Evolutionary conservation across 2,888 invertebrate species (phyloP).

Genomic region (Nematopogon swammerdamellus): DNA sequence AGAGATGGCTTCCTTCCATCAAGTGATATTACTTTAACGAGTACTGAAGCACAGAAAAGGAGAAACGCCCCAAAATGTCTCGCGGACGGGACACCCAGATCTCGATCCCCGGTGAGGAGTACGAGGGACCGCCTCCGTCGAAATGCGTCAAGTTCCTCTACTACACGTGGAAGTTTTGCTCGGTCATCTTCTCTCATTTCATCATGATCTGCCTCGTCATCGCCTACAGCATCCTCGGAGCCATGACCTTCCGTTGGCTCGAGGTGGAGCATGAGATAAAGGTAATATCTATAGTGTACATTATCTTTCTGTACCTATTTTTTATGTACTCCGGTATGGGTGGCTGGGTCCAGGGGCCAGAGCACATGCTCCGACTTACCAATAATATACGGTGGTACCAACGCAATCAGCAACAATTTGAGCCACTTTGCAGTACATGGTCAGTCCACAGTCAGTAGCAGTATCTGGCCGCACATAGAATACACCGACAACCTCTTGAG

Average conservation of each 20-base stretch:
- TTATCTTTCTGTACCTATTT: too few species aligned
- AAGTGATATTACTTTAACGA: too few species aligned
- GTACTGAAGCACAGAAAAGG: neutral
- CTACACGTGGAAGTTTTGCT: conserved; percentile 76
- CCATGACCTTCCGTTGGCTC: conserved; percentile 76
- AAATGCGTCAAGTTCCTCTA: conserved; percentile 57
- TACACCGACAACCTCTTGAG: too few species aligned
- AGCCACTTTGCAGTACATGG: too few species aligned
- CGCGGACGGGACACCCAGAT: conserved; percentile 18
- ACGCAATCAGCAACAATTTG: too few species aligned
- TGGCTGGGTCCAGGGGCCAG: too few species aligned
- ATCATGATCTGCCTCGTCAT: conserved; percentile 85
- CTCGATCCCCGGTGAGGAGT: conserved; percentile 12
- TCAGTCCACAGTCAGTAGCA: too few species aligned
- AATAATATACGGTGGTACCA: too few species aligned
- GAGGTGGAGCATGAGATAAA: conserved; percentile 72
- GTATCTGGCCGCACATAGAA: too few species aligned
- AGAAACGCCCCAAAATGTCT: neutral
- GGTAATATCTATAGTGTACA: conserved; percentile 40
- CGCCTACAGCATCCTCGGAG: conserved; percentile 85
- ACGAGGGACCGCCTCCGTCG: conserved; percentile 18
- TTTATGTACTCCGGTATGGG: too few species aligned
- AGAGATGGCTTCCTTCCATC: too few species aligned
- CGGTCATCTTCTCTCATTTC: conserved; percentile 85
- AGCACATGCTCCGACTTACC: too few species aligned